Evolutionary conservation across 2,113 vertebrate species (phyloP).

Genomic region (Zonotrichia leucophrys): DNA sequence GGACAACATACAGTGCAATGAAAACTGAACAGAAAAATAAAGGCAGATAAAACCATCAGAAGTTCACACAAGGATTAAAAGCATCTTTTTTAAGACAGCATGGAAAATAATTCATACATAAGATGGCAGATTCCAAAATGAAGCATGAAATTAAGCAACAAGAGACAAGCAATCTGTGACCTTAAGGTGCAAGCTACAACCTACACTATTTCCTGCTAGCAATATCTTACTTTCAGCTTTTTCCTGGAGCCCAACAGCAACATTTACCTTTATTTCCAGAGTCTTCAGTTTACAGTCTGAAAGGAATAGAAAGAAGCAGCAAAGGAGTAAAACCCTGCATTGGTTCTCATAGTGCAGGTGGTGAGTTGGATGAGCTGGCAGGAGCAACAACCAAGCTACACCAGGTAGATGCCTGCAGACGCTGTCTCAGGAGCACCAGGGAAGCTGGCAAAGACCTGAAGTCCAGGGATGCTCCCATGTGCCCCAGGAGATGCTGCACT

Average conservation of each 20-base stretch:
- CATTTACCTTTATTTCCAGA: neutral
- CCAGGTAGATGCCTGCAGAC: rapidly evolving
- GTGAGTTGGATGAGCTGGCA: neutral
- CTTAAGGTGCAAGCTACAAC: neutral
- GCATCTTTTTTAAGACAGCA: neutral
- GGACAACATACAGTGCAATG: rapidly evolving
- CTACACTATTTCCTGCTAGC: neutral
- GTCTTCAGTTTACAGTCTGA: neutral
- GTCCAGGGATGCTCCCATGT: neutral
- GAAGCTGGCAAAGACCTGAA: neutral
- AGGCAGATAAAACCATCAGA: neutral
- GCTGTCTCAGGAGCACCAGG: neutral
- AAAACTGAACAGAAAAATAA: neutral
- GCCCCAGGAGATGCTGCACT: neutral
- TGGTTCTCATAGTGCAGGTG: neutral
- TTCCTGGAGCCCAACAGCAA: neutral
- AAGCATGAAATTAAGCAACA: neutral
- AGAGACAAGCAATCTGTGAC: neutral
- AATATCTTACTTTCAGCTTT: neutral
- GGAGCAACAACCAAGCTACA: neutral
- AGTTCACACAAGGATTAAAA: neutral
- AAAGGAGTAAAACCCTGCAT: neutral
- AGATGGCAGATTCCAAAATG: neutral
- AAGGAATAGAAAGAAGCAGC: neutral
- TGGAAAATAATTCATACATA: neutral